Base-by-base conservation (phyloP, 1,140 invertebrate species). In the Nasonia giraulti region DNA sequence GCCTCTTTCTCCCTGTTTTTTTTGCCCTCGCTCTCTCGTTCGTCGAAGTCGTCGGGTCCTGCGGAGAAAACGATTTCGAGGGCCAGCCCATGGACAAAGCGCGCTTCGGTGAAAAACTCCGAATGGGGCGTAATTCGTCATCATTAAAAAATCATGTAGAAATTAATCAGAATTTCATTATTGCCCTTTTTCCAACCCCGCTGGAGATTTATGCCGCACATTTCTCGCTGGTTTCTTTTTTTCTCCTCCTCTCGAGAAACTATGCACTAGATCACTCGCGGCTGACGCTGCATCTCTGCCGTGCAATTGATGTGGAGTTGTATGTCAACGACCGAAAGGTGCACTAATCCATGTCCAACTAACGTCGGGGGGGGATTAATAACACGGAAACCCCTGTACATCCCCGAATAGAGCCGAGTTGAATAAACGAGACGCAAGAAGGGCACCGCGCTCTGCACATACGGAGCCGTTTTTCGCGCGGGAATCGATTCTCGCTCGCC, bases 401-500 rank as follows among this genome's bases (percentile, higher is more conserved):
- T 44, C 23, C 11, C 23, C 4, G 27, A 12, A 33, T 71, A n/a
- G 33, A 33, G 10, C 8, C 69, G 27, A n/a, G 68, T 69, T 17
- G n/a, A 69, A 50, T 44, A 62, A 76, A 44, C n/a, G 40, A 27
- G 1, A n/a, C 27, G 20, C 27, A 8, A 76, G 74, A 76, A 76
- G 31, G 37, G 73, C 27, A 27, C 31, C 23, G 33, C 83, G 27
- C 27, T 27, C 27, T 77, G 76, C 23, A 77, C 50, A 40, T 69
- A 55, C 33, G 33, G 33, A 37, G 33, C 40, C 71, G 66, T 80
- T 87, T 62, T 69, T 83, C 82, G 86, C 87, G 86, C 87, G 89
- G 87, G 87, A 89, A 89, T 89, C 88, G 88, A 89, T 89, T 89
- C 27, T 27, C 80, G 66, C 83, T 84, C 86, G 8, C 33, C 4